Percentiles rank a stretch among this genome's conserved stretches.
Conservation (phyloP, 2,113 vertebrate genomes). For the Callithrix jacchus region DNA sequence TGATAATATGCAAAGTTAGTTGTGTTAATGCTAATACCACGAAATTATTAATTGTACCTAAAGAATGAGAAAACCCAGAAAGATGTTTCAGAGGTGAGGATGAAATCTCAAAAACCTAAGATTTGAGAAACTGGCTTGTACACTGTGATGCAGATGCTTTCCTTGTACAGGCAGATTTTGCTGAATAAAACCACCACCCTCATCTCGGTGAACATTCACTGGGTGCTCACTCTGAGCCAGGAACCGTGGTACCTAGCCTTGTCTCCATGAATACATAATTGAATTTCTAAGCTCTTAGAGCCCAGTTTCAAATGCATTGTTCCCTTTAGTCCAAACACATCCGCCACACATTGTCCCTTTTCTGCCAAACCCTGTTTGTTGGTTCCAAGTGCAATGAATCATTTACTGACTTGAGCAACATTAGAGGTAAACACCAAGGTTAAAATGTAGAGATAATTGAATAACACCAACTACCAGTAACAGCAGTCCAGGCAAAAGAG, state of each 20-base stretch:
- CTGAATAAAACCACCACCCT: neutral
- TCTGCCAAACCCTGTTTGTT: constrained; percentile 84
- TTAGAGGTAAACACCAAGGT: constrained; percentile 86
- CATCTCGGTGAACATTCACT: neutral
- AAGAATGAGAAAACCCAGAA: constrained; percentile 27
- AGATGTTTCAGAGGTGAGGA: neutral
- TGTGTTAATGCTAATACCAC: neutral
- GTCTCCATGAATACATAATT: constrained; percentile 57
- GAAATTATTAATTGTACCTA: neutral
- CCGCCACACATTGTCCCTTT: constrained; percentile 81
- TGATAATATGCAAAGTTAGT: neutral
- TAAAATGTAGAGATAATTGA: constrained; percentile 87
- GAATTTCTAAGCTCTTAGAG: constrained; percentile 77
- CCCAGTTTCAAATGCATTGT: constrained; percentile 70
- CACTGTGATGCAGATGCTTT: neutral
- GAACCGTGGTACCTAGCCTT: neutral
- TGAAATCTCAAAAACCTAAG: neutral
- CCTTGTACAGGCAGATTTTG: neutral
- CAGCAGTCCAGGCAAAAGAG: constrained; percentile 80
- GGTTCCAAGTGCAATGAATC: constrained; percentile 85
- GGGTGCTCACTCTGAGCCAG: neutral
- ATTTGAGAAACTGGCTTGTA: neutral
- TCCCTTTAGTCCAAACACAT: constrained; percentile 81
- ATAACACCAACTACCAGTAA: constrained; percentile 85
- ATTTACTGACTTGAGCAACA: constrained; percentile 80